Base-by-base conservation (phyloP, 2,888 invertebrate species). In the Chrysolina haemoptera region DNA sequence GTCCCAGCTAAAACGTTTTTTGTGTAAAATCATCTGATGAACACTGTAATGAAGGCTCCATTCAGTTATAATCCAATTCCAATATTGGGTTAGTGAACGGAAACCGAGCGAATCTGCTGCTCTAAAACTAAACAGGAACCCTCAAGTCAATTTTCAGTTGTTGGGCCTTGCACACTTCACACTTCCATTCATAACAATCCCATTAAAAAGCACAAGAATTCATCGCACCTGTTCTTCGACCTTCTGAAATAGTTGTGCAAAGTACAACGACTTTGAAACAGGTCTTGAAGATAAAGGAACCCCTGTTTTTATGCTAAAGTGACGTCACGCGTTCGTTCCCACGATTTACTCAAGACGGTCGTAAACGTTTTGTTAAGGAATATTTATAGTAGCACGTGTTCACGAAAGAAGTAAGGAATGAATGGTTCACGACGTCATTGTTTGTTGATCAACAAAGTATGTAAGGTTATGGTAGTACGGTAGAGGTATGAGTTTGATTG, bases 201-300 rank as follows among this genome's bases (percentile, higher is more conserved):
- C 20, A 18, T 20, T 59, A 16, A 10, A 14, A 46, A 12, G 12
- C n/a, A 14, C 20, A 67, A 53, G 53, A 50, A 67, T 67, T 18
- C 53, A 67, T 18, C 22, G 10, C 63, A 62, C 68, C 59, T 62
- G 68, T 68, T 27, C 22, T 68, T 20, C 41, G 62, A 55, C 62
- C 62, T 70, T 70, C 70, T 69, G 62, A 46, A 62, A 67, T 22
- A 69, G 69, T 46, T 62, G 40, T 70, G 43, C 62, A 62, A 48
- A 62, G 63, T 70, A 62, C 67, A 55, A 53, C 35, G 53, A 53
- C 67, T 53, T 40, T 53, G 12, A 48, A 66, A 59, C 69, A 70
- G 74, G 74, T 74, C 62, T 55, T 70, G 35, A 70, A 70, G 74
- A 74, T 74, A 74, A 74, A 70, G 63, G 65, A 48, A 74, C 74